Evolutionary conservation across 1,140 invertebrate species (phyloP).

Genomic region (Drosophila biarmipes): DNA sequence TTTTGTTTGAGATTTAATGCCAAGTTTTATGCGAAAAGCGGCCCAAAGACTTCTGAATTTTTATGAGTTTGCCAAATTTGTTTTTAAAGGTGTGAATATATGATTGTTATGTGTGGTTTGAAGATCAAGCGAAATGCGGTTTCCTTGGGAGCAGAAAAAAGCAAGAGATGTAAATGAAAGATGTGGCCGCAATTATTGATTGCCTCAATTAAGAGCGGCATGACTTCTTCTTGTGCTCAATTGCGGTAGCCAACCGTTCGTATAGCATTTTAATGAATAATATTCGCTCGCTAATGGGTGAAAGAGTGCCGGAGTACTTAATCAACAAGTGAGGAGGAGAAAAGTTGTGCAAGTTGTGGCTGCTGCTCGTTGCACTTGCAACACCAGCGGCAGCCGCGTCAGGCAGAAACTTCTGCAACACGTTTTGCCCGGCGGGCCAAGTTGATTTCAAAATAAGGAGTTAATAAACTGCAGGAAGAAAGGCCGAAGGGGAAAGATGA

Average conservation of each 20-base stretch:
- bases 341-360: slow-evolving; percentile 43
- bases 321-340: slow-evolving; percentile 50
- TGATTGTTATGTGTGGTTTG: slow-evolving; percentile 7
- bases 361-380: background rate
- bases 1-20: slow-evolving; percentile 28
- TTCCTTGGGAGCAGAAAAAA: background rate
- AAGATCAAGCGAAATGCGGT: background rate
- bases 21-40: slow-evolving; percentile 5
- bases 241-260: slow-evolving; percentile 13
- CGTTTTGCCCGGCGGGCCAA: slow-evolving; percentile 62
- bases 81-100: slow-evolving; percentile 8
- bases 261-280: slow-evolving; percentile 45
- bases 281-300: slow-evolving; percentile 56
- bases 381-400: background rate
- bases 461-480: slow-evolving; percentile 69
- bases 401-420: slow-evolving; percentile 63
- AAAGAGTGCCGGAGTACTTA: slow-evolving; percentile 62
- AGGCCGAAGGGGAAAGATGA: slow-evolving; percentile 45
- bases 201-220: slow-evolving; percentile 54
- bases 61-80: slow-evolving; percentile 21
- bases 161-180: slow-evolving; percentile 29
- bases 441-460: slow-evolving; percentile 80
- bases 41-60: slow-evolving; percentile 28
- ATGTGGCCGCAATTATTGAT: slow-evolving; percentile 65
- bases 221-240: slow-evolving; percentile 32